phyloP scores from a whole-genome alignment of 2,113 vertebrate genomes.

The Passer montanus region DNA sequence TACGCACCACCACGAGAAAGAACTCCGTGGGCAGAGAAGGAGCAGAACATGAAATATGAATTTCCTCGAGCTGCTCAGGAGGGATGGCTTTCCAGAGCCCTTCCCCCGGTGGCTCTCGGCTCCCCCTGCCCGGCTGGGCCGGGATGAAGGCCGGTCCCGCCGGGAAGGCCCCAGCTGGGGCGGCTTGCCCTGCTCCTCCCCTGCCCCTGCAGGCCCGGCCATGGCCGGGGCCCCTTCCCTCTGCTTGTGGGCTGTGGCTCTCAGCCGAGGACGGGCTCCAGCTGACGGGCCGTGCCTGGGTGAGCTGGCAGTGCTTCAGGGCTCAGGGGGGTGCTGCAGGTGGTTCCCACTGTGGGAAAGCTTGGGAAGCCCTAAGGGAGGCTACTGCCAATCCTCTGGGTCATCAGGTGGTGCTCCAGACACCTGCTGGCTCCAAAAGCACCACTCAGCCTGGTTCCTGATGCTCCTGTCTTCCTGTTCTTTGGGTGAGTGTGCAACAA shows the following conservation, averaged over 20 bases:
- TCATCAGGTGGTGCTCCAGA: background rate
- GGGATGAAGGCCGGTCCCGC: background rate
- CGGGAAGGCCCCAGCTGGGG: background rate
- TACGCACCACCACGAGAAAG: constrained; percentile 64
- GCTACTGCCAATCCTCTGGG: background rate
- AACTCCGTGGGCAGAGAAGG: constrained; percentile 64
- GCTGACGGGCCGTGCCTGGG: rapidly evolving
- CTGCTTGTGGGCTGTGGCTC: background rate
- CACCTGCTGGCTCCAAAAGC: background rate
- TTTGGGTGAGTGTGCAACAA: background rate
- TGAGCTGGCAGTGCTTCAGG: background rate
- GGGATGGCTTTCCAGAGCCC: background rate
- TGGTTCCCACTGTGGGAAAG: background rate
- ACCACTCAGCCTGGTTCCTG: background rate
- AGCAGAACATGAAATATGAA: constrained; percentile 61
- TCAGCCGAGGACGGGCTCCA: rapidly evolving
- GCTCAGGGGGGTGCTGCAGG: background rate
- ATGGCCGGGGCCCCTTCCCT: background rate
- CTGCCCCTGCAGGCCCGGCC: background rate
- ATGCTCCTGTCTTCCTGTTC: background rate
- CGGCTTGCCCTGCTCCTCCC: background rate
- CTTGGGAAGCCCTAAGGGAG: background rate
- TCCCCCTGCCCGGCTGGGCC: background rate
- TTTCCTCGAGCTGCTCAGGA: constrained; percentile 47
- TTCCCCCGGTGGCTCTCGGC: rapidly evolving